Conservation (phyloP, 2,113 vertebrate species). For the Rhombomys opimus region DNA sequence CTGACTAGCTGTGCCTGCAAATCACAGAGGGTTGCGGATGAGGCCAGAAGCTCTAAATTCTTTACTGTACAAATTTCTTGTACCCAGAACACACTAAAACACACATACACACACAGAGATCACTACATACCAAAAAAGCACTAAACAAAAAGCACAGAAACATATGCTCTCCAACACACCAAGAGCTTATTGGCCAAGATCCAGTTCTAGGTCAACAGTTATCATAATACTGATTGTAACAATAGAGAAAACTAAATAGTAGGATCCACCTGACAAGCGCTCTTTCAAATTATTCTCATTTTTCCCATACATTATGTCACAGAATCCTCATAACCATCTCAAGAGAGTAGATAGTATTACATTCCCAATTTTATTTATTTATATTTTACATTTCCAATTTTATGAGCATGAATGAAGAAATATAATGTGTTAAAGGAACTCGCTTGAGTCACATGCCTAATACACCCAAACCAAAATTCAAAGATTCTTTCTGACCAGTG, state of each 20-base stretch:
- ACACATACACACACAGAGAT: background rate
- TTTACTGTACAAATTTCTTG: background rate
- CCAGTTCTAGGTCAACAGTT: constrained; percentile 7
- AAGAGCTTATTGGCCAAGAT: background rate
- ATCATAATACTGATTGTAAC: background rate
- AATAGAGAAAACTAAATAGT: background rate
- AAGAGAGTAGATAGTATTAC: background rate
- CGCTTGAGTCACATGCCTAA: background rate
- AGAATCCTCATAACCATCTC: background rate
- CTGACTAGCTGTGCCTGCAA: background rate
- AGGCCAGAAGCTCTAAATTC: background rate
- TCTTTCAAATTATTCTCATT: background rate
- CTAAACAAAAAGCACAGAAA: background rate
- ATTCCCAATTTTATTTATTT: background rate
- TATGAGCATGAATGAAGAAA: background rate
- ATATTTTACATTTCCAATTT: background rate
- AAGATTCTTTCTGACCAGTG: background rate
- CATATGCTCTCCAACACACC: background rate
- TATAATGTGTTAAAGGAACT: background rate
- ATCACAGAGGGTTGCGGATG: background rate
- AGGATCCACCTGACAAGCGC: background rate
- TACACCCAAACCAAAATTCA: constrained; percentile 5
- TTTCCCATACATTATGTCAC: background rate
- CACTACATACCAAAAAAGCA: too few species aligned
- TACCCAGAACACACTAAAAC: background rate